phyloP scores from a whole-genome alignment of 2,888 invertebrate genomes.

The Drosophila neotestacea region DNA sequence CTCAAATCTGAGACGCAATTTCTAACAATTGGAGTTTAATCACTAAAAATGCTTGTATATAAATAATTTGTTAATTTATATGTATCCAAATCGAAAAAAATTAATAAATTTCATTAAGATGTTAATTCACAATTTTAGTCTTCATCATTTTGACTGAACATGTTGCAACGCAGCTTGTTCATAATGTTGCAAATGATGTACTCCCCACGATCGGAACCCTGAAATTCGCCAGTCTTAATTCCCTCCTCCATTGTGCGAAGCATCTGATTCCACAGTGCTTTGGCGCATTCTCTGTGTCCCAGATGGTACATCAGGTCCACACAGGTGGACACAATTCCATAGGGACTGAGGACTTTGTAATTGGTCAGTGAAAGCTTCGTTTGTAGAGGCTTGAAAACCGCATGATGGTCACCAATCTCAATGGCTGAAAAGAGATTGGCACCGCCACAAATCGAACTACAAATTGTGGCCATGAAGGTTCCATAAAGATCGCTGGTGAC shows the following conservation, averaged over 20 bases:
- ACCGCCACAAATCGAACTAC: slow-evolving; percentile 77
- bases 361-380: slow-evolving; percentile 75
- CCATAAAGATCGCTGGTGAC: slow-evolving; percentile 77
- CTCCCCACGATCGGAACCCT: slow-evolving; percentile 65
- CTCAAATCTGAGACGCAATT: slow-evolving; percentile 44
- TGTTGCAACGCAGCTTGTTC: slow-evolving; percentile 58
- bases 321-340: slow-evolving; percentile 71
- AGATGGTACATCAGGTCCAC: slow-evolving; percentile 67
- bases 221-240: slow-evolving; percentile 66
- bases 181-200: slow-evolving; percentile 71
- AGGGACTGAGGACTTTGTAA: slow-evolving; percentile 66
- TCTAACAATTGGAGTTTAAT: slow-evolving; percentile 26
- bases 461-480: slow-evolving; percentile 72
- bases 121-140: background rate
- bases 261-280: slow-evolving; percentile 59
- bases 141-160: slow-evolving; percentile 23
- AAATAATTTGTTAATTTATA: slow-evolving; percentile 37
- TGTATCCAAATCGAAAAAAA: slow-evolving; percentile 26
- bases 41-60: slow-evolving; percentile 1
- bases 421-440: slow-evolving; percentile 73
- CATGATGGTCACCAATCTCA: slow-evolving; percentile 74
- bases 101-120: slow-evolving; percentile 20
- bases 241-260: slow-evolving; percentile 66
- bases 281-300: slow-evolving; percentile 53
- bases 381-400: slow-evolving; percentile 81